Conservation (phyloP, 2,113 vertebrate genomes). For the Pedetes capensis region DNA sequence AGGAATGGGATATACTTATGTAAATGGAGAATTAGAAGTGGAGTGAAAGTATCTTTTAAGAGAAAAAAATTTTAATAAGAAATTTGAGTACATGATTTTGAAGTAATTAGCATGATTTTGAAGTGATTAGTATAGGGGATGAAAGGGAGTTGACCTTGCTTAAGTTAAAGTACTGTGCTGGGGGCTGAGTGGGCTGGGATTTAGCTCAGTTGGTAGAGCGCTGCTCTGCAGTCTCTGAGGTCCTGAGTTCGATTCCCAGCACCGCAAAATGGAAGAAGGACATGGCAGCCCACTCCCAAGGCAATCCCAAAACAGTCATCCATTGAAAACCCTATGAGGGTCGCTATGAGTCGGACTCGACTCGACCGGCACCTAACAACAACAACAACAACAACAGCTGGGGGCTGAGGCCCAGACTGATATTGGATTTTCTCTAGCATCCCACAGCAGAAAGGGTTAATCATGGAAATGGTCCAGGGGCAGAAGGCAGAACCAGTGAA, state of each 20-base stretch:
- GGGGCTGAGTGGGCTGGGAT: too few relatives aligned
- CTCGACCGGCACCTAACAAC: too few relatives aligned
- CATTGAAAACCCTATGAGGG: too few relatives aligned
- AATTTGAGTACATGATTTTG: not conserved
- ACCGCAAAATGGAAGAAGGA: too few relatives aligned
- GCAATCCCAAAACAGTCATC: too few relatives aligned
- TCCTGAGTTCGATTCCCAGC: too few relatives aligned
- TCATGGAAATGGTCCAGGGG: not conserved
- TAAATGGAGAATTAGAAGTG: not conserved
- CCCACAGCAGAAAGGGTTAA: not conserved
- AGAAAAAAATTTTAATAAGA: not conserved
- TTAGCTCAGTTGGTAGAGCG: too few relatives aligned
- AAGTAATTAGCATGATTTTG: not conserved
- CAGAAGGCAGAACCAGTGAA: not conserved
- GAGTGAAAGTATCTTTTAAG: not conserved
- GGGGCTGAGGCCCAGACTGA: not conserved
- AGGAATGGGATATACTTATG: not conserved
- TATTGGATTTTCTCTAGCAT: not conserved
- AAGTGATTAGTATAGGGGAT: not conserved
- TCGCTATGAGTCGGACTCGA: too few relatives aligned
- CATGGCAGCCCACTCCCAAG: too few relatives aligned
- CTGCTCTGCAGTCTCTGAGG: too few relatives aligned
- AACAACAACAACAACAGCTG: too few relatives aligned
- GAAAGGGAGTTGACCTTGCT: accelerated
- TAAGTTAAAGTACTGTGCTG: not conserved